Evolutionary conservation across 2,888 invertebrate genomes (phyloP).

Genomic region (Campopleginae sp.): DNA sequence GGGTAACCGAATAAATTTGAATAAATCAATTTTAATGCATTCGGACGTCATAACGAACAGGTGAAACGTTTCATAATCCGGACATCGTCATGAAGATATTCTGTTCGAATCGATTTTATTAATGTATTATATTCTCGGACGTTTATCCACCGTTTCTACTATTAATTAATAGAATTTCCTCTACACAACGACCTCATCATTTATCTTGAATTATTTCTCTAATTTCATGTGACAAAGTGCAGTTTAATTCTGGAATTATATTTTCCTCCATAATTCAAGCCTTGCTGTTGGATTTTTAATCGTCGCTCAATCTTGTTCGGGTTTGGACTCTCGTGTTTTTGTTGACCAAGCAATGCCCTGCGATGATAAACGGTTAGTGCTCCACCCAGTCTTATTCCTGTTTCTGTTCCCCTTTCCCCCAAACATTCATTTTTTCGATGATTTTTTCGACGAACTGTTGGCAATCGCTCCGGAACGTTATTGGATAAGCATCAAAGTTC

Average conservation of each 20-base stretch:
- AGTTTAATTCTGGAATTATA: neutral
- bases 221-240: neutral
- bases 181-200: neutral
- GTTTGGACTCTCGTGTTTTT: neutral
- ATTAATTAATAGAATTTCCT: neutral
- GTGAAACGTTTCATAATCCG: slow-evolving; percentile 35
- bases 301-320: neutral
- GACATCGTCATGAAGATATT: slow-evolving; percentile 18
- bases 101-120: slow-evolving; percentile 16
- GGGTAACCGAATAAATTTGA: slow-evolving; percentile 51
- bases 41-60: slow-evolving; percentile 21
- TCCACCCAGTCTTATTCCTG: neutral
- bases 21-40: slow-evolving; percentile 52
- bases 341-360: neutral
- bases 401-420: neutral
- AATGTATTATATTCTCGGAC: neutral
- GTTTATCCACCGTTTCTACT: neutral
- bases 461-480: neutral
- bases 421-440: no score
- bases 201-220: neutral
- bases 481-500: neutral
- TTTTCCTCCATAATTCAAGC: neutral
- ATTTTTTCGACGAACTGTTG: neutral
- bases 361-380: neutral
- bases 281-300: neutral